Base-by-base conservation (phyloP, 2,797 vertebrate species). In the Anisognathus igniventris region DNA sequence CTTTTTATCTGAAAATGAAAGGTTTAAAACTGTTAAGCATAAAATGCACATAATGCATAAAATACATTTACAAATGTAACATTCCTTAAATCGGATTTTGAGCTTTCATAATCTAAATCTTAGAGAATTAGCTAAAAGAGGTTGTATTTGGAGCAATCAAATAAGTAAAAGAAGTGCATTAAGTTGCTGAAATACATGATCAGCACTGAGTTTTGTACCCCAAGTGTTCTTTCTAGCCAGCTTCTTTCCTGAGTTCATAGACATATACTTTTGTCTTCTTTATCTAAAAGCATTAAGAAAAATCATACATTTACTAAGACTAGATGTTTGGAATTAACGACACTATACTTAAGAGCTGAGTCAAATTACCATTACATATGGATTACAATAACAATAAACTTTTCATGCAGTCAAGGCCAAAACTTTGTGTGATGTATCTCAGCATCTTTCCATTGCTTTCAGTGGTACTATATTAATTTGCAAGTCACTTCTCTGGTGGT, bases 1-100 rank as follows among this genome's bases (percentile, higher is more conserved):
- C 90, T 86, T 60, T 94, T 90, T 92, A 82, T 19, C 53, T 95
- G 33, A 86, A 80, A 96, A 90, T 22, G 12, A 75, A 95, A 56
- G 7, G 1, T 82, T 95, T 96, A 72, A 84, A 92, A 37, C 53
- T 84, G 47, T 90, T 94, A 91, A 47, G 23, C 35, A 93, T 88
- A 85, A 96, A 96, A 86, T 44, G 12, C 73, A 84, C 54, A 24
- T 56, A 16, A 33, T 35, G 10, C 15, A 56, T 24, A 33, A 35
- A 33, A 33, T 51, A 58, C 12, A 66, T 93, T 86, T 93, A 56
- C 11, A 91, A 92, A 89, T 73, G 40, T 87, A 94, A 61, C 14
- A 24, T 40, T 90, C 35, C 42, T 88, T 93, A 93, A 95, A 85
- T 61, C 48, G 44, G 42, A 83, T 83, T 95, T 92, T 86, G 13